Evolutionary conservation across 2,113 vertebrate genomes (phyloP).

Genomic region (Lagopus leucura): DNA sequence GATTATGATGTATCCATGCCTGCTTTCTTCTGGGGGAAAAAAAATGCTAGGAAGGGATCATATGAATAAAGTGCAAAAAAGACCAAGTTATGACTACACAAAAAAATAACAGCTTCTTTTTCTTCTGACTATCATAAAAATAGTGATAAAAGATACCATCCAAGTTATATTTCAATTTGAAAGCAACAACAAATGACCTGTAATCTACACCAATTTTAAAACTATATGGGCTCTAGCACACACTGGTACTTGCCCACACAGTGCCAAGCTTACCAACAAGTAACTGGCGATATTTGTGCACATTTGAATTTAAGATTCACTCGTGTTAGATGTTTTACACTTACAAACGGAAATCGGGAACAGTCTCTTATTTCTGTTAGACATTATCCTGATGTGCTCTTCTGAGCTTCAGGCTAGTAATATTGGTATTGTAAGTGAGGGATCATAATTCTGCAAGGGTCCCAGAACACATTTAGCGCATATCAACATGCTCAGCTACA

Average conservation of each 20-base stretch:
- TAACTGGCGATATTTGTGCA: background rate
- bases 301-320: background rate
- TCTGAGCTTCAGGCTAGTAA: background rate
- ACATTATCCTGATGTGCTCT: background rate
- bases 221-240: background rate
- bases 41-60: background rate
- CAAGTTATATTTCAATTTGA: background rate
- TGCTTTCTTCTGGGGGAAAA: background rate
- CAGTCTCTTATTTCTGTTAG: background rate
- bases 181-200: background rate
- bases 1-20: background rate
- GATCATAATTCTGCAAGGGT: conserved; percentile 1
- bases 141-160: background rate
- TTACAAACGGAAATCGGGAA: background rate
- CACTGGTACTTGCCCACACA: background rate
- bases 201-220: background rate
- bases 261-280: background rate
- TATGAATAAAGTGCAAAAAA: background rate
- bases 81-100: background rate
- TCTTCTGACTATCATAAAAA: background rate
- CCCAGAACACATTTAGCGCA: background rate
- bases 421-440: background rate
- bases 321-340: background rate
- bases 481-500: background rate
- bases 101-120: background rate